These are phyloP conservation scores for Strigops habroptila DNA, from an alignment of 2,113 vertebrate species.

Conservation along the genomic window DNA sequence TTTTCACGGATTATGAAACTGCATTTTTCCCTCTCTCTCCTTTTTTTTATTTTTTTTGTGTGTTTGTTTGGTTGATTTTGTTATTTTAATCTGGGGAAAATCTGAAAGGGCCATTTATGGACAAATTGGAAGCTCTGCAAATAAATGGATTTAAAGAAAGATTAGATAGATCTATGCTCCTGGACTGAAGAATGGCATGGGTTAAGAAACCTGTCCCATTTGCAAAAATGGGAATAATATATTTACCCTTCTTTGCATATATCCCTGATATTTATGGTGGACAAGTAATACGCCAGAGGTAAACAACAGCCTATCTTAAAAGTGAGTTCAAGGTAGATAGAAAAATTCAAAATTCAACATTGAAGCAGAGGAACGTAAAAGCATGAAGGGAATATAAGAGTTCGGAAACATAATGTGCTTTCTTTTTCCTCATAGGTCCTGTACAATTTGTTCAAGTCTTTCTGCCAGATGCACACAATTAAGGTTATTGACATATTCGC, in stretches of 20 bases:
- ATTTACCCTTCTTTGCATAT: neutral
- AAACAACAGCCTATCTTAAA: neutral
- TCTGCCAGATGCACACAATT: constrained; percentile 89
- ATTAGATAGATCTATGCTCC: neutral
- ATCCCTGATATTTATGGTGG: neutral
- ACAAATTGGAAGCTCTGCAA: neutral
- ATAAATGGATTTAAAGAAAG: neutral
- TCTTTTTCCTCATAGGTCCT: constrained; percentile 80
- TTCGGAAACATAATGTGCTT: constrained; percentile 29
- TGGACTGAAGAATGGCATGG: neutral
- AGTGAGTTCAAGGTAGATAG: neutral
- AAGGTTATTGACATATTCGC: constrained; percentile 88
- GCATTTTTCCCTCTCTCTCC: neutral
- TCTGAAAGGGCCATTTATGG: neutral
- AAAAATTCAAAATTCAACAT: neutral
- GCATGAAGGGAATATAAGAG: neutral
- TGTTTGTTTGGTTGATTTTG: neutral
- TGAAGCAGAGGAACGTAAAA: neutral
- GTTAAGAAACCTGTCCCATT: neutral
- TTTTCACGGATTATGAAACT: neutral
- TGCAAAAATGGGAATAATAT: neutral
- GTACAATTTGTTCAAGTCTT: constrained; percentile 95
- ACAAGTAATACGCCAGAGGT: neutral
- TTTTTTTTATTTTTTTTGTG: neutral
- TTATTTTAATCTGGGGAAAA: neutral